Percentiles rank a stretch among this genome's conserved stretches.
Conservation (phyloP, 2,797 vertebrate species). For the Peromyscus melanophrys region DNA sequence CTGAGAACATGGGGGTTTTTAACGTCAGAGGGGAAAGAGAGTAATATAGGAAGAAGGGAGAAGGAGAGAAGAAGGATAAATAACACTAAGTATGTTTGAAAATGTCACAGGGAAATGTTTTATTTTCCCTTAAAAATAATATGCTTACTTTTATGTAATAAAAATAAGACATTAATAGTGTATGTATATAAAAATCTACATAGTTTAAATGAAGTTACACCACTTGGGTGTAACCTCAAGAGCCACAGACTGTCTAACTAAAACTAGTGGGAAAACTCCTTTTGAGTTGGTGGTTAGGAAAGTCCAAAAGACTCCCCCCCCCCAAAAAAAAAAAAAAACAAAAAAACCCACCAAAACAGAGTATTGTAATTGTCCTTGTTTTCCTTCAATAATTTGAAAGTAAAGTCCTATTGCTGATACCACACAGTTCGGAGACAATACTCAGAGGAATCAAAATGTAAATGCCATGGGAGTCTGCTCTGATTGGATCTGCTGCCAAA, state of each 20-base stretch:
- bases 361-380: neutral
- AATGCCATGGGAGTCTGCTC: too few relatives aligned
- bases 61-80: neutral
- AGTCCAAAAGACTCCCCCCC: neutral
- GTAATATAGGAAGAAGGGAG: neutral
- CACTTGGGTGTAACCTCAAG: neutral
- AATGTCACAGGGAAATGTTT: neutral
- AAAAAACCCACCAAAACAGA: too few relatives aligned
- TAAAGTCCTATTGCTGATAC: neutral
- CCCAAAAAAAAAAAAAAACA: too few relatives aligned
- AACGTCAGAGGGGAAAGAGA: neutral
- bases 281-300: neutral
- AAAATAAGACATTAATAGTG: neutral
- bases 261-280: neutral
- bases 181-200: neutral
- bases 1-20: neutral
- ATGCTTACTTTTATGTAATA: neutral
- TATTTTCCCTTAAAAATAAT: neutral
- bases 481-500: neutral
- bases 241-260: neutral
- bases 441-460: neutral
- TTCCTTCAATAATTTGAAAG: neutral
- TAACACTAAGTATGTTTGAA: neutral
- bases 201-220: neutral
- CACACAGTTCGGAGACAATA: neutral